Percentiles rank a stretch among this genome's conserved stretches.
phyloP scores from a whole-genome alignment of 1,140 invertebrate species.

The Hycleus cichorii region DNA sequence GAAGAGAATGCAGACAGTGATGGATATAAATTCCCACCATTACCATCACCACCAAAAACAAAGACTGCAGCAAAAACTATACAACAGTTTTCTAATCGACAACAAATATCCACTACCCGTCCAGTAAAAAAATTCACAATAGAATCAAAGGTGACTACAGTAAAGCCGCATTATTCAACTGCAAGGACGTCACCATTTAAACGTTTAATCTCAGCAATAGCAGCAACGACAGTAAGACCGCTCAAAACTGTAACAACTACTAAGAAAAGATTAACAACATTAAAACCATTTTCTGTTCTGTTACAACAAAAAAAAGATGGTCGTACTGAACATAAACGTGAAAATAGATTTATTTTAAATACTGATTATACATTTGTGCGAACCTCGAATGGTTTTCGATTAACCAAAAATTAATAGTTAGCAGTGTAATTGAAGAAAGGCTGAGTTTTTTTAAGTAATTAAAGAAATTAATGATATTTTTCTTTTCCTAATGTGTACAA shows the following conservation, averaged over 20 bases:
- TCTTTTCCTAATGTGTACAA: too few relatives aligned
- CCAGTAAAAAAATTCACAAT: neutral
- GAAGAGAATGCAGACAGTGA: conserved; percentile 19
- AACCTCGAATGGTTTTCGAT: conserved; percentile 10
- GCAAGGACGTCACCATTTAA: neutral
- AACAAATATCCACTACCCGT: neutral
- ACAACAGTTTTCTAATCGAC: conserved; percentile 1
- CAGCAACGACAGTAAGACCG: neutral
- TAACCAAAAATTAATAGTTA: conserved; percentile 7
- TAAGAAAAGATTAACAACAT: neutral
- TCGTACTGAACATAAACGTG: conserved; percentile 1
- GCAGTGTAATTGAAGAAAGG: too few relatives aligned
- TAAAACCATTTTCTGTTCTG: conserved; percentile 5
- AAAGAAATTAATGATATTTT: too few relatives aligned
- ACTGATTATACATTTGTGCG: conserved; percentile 14
- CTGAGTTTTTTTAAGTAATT: too few relatives aligned
- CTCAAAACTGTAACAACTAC: neutral
- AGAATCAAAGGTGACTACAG: neutral
- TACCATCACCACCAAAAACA: conserved; percentile 25
- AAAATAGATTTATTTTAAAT: neutral
- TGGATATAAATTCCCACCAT: conserved; percentile 28
- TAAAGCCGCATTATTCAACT: neutral
- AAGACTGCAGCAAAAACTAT: conserved; percentile 2
- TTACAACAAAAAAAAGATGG: neutral
- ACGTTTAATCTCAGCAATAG: neutral